phyloP scores from a whole-genome alignment of 2,113 vertebrate species.

The Smithornis capensis region DNA sequence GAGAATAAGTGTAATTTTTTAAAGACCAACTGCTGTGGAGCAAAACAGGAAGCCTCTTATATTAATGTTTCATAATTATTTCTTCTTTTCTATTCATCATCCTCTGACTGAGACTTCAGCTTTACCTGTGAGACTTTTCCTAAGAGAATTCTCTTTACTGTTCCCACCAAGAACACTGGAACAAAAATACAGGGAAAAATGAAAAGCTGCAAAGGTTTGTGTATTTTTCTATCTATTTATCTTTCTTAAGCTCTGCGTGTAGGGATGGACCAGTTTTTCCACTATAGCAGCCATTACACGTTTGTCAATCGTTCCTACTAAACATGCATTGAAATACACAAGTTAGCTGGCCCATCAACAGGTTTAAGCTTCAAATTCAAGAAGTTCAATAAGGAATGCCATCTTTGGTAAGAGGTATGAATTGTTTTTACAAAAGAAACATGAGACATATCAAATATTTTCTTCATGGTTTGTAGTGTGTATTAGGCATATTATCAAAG shows the following conservation, averaged over 20 bases:
- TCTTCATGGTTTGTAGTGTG: not conserved
- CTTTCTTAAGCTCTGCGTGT: not conserved
- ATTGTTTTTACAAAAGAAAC: not conserved
- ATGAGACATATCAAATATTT: not conserved
- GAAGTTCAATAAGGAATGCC: not conserved
- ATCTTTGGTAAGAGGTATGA: not conserved
- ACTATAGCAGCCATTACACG: not conserved
- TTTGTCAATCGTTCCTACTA: not conserved
- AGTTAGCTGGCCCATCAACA: fast-evolving
- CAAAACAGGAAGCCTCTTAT: not conserved
- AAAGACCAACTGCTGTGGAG: not conserved
- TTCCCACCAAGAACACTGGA: not conserved
- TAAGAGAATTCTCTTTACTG: not conserved
- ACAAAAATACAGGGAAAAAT: not conserved
- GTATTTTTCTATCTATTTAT: not conserved
- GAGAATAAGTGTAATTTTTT: not conserved
- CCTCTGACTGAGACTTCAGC: not conserved
- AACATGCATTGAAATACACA: not conserved
- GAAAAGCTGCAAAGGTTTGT: fast-evolving
- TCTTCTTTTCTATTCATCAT: not conserved
- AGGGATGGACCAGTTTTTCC: not conserved
- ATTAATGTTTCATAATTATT: not conserved
- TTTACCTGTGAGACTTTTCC: not conserved
- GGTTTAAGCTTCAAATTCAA: not conserved
- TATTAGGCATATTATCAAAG: not conserved